Percentiles rank a stretch among this genome's conserved stretches.
These are phyloP conservation scores for Odontocerum albicorne DNA, from an alignment of 2,888 invertebrate species.

Conservation along the genomic window DNA sequence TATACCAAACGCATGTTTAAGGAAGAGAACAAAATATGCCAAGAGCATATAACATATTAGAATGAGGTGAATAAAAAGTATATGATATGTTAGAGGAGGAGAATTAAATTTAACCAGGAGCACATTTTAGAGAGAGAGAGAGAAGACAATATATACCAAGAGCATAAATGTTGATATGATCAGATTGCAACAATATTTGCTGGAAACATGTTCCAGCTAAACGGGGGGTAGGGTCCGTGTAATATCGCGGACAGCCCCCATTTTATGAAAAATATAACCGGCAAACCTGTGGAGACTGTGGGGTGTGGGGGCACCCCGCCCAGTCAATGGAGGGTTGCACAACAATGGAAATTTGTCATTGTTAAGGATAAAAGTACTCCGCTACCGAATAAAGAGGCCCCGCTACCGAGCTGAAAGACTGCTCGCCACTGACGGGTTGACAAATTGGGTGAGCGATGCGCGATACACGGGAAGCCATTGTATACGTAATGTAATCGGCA, in stretches of 20 bases:
- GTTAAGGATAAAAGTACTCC: slow-evolving; percentile 25
- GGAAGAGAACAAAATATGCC: too few species aligned
- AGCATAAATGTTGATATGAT: background rate
- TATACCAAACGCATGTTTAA: too few species aligned
- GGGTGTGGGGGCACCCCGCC: slow-evolving; percentile 21
- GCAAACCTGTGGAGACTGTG: slow-evolving; percentile 11
- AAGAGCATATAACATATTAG: too few species aligned
- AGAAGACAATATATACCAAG: too few species aligned
- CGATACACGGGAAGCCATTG: background rate
- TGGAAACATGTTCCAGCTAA: slow-evolving; percentile 2
- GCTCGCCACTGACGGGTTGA: slow-evolving; percentile 14
- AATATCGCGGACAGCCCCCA: slow-evolving; percentile 13
- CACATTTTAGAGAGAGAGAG: too few species aligned
- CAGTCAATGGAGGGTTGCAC: slow-evolving; percentile 19
- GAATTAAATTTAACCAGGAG: too few species aligned
- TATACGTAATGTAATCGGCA: too few species aligned
- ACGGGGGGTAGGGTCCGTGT: slow-evolving; percentile 14
- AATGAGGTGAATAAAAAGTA: too few species aligned
- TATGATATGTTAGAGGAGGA: too few species aligned
- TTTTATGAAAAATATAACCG: slow-evolving; percentile 7
- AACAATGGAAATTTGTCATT: slow-evolving; percentile 29
- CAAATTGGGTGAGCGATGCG: slow-evolving; percentile 31
- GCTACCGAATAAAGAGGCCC: slow-evolving; percentile 18
- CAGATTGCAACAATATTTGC: background rate
- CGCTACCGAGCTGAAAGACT: slow-evolving; percentile 2